These are phyloP conservation scores for Scrobipalpa costella DNA, from an alignment of 2,888 invertebrate genomes.

Conservation along the genomic window DNA sequence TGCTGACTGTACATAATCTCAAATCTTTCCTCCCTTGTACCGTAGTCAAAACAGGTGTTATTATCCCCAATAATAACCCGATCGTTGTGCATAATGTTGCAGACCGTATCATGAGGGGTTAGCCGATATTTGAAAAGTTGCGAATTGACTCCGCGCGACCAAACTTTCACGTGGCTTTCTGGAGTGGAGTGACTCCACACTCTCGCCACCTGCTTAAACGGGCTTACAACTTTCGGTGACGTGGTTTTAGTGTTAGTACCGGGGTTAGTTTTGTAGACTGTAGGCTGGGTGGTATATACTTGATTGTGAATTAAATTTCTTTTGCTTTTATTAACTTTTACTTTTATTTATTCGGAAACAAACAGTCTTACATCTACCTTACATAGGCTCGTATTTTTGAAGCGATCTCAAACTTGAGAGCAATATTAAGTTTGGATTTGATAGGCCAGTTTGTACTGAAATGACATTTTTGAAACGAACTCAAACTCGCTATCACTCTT, in stretches of 20 bases:
- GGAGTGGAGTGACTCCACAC: slow-evolving; percentile 44
- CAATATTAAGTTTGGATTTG: too few species aligned
- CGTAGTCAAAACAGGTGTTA: slow-evolving; percentile 39
- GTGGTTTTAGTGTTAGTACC: slow-evolving; percentile 10
- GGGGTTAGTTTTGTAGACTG: neutral
- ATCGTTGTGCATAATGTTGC: slow-evolving; percentile 64
- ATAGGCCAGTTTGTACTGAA: too few species aligned
- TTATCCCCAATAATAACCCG: slow-evolving; percentile 62
- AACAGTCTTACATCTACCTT: too few species aligned
- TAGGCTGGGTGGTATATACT: neutral
- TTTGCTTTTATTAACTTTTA: neutral
- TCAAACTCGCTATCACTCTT: too few species aligned
- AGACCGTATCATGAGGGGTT: slow-evolving; percentile 39
- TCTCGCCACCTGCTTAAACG: slow-evolving; percentile 7
- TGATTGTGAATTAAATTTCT: neutral
- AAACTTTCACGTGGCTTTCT: neutral
- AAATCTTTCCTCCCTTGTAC: neutral
- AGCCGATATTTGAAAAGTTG: slow-evolving; percentile 72
- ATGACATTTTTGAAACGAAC: too few species aligned
- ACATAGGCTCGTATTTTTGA: too few species aligned
- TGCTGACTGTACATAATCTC: neutral
- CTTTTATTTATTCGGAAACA: too few species aligned
- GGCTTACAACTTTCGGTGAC: slow-evolving; percentile 27
- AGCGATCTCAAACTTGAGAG: too few species aligned
- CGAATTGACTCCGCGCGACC: slow-evolving; percentile 43